Percentiles rank a stretch among this genome's conserved stretches.
Evolutionary conservation across 64 coral and sea anemone species (phyloP).

Genomic region (Montipora capricornis): DNA sequence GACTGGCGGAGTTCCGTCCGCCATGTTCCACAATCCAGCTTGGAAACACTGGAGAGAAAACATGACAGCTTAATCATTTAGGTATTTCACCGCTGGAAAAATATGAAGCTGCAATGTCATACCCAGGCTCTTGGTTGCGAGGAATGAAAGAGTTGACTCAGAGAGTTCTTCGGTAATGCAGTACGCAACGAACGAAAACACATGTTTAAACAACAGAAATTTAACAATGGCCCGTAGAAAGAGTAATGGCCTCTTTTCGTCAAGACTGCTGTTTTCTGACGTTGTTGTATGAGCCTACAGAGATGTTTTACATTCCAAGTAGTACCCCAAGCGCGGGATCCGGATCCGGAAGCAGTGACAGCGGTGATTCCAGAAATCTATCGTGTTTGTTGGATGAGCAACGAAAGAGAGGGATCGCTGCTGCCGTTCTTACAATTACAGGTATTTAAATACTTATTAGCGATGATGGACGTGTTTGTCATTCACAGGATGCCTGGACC

Average conservation of each 20-base stretch:
- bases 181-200: conserved; percentile 23
- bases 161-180: neutral
- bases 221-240: neutral
- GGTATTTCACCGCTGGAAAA: neutral
- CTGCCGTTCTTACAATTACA: conserved; percentile 78
- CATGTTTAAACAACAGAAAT: neutral
- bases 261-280: neutral
- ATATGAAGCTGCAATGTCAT: neutral
- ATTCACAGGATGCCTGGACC: too few relatives aligned
- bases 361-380: conserved; percentile 42
- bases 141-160: neutral
- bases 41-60: too few relatives aligned
- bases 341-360: conserved; percentile 17
- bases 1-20: conserved; percentile 53
- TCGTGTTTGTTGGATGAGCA: conserved; percentile 83
- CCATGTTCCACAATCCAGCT: too few relatives aligned
- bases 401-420: conserved; percentile 72
- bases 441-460: conserved; percentile 24
- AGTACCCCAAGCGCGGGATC: neutral
- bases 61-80: too few relatives aligned
- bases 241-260: neutral
- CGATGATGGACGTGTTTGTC: neutral
- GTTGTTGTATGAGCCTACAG: neutral
- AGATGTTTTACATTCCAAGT: conserved; percentile 82
- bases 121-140: neutral